phyloP scores from a whole-genome alignment of 2,797 vertebrate species.

The Pipistrellus pipistrellus region DNA sequence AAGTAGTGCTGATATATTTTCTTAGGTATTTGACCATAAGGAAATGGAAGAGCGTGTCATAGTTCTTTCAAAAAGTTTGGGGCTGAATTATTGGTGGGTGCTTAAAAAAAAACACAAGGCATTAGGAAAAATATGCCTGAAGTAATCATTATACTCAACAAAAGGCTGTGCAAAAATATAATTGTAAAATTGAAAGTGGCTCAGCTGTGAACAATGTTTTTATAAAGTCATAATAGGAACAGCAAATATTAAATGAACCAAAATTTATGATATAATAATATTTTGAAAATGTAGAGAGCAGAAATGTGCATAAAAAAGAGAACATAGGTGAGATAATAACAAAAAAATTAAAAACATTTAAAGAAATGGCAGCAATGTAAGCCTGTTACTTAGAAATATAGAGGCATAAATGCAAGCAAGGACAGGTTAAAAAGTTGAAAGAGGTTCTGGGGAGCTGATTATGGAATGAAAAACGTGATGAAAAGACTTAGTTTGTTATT shows the following conservation, averaged over 20 bases:
- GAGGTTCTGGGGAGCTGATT: background rate
- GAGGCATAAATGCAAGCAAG: background rate
- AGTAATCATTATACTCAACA: background rate
- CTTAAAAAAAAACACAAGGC: background rate
- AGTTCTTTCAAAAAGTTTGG: background rate
- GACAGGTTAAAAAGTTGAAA: background rate
- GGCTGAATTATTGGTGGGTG: background rate
- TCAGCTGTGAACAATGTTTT: background rate
- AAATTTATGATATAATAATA: background rate
- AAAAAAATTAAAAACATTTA: background rate
- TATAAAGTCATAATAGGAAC: background rate
- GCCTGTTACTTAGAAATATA: background rate
- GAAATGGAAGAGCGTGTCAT: background rate
- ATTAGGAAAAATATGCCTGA: background rate
- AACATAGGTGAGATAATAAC: background rate
- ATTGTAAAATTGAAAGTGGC: background rate
- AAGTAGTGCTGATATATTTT: background rate
- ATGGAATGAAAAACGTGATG: background rate
- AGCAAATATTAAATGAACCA: background rate
- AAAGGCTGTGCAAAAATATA: background rate
- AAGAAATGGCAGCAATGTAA: background rate
- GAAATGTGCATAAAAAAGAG: background rate
- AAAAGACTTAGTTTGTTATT: background rate
- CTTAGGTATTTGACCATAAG: background rate
- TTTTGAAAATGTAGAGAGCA: background rate